A percentile compares a stretch with the other conserved stretches of the same genome.
phyloP scores from a whole-genome alignment of 2,888 invertebrate genomes.

The Cremastinae sp. region DNA sequence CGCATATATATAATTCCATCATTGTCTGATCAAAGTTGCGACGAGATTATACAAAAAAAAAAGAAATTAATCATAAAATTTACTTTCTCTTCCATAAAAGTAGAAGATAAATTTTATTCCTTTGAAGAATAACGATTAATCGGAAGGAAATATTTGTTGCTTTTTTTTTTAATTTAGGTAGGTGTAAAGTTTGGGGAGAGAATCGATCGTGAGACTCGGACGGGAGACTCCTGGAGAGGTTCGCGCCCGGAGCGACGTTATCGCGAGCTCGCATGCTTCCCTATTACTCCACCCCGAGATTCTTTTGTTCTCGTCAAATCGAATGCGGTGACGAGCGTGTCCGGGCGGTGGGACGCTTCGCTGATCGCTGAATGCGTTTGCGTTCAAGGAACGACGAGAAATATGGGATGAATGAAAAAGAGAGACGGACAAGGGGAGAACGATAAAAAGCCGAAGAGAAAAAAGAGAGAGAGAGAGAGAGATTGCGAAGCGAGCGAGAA shows the following conservation, averaged over 20 bases:
- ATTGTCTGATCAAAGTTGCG: no score
- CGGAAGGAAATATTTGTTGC: background rate
- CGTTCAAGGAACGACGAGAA: background rate
- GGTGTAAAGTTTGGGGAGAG: background rate
- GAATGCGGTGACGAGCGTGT: slow-evolving; percentile 28
- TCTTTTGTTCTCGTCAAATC: slow-evolving; percentile 78
- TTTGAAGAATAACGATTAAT: background rate
- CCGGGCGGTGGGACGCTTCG: background rate
- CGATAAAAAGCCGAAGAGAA: background rate
- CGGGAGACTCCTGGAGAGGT: background rate
- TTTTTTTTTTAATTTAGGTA: background rate
- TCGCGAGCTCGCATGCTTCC: slow-evolving; percentile 68
- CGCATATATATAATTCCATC: background rate
- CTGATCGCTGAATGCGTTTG: slow-evolving; percentile 11
- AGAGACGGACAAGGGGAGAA: background rate
- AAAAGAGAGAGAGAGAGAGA: slow-evolving; percentile 11
- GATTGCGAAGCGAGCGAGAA: slow-evolving; percentile 6
- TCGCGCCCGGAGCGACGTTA: background rate
- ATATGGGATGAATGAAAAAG: slow-evolving; percentile 3
- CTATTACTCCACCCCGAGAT: slow-evolving; percentile 77
- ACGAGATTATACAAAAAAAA: no score
- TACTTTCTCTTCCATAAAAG: no score
- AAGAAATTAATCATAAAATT: no score
- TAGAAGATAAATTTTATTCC: no score
- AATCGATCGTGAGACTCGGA: slow-evolving; percentile 29